Base-by-base conservation (phyloP, 2,888 invertebrate species). In the Chironomus riparius region DNA sequence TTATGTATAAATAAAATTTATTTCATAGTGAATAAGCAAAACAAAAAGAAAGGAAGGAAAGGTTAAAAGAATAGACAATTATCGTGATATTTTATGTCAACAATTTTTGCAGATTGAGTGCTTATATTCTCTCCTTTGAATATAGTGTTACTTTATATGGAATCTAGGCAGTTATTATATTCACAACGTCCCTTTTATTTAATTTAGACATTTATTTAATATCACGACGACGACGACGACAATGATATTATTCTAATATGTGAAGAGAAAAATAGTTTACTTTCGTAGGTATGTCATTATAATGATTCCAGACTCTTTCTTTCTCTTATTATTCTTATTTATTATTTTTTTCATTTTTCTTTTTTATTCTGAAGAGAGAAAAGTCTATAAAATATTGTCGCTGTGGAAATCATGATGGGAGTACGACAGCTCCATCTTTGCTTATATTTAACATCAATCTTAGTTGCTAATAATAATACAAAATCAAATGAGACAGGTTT, bases 1-100 rank as follows among this genome's bases (percentile, higher is more conserved):
- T 38, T 38, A 38, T 38, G 38, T 38, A 38, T 38, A 38, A 38
- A 38, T 38, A 38, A n/a, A 38, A 38, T 38, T 38, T 38, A 10
- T 38, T 38, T 38, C 38, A 38, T 38, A 38, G 38, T 38, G 38
- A 38, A 38, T 38, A 38, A 38, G 38, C 38, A 38, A 38, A 38
- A 38, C 38, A 38, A 38, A 38, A 38, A 38, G 38, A 38, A 38
- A 38, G 38, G 38, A 38, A 38, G 38, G 62, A 22, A 65, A 65
- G 21, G 56, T 61, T 56, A 5, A 38, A 38, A 72, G 72, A 72
- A 62, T 72, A 50, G 61, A 50, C 72, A 72, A 72, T 72, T 72
- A 50, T 72, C 72, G 72, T 72, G 72, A 72, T 72, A 72, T 50
- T 72, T 72, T 50, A 50, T 72, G 72, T 72, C 72, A 65, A 65